Evolutionary conservation across 2,888 invertebrate genomes (phyloP).

Genomic region (Tenodera sinensis): DNA sequence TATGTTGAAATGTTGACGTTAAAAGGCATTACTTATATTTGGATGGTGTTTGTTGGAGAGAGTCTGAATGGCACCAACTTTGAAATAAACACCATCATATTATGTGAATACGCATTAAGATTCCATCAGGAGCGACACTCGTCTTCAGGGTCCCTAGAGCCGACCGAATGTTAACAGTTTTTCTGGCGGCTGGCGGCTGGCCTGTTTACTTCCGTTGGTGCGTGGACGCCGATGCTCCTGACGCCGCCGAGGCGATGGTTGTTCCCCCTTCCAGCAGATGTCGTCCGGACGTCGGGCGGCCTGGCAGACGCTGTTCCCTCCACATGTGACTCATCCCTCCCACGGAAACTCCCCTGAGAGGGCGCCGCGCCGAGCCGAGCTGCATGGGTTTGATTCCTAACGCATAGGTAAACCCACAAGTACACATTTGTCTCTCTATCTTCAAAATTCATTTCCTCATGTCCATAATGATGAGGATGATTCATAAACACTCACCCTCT

Average conservation of each 20-base stretch:
- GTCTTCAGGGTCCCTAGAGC: not conserved
- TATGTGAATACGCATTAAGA: not conserved
- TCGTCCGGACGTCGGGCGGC: constrained; percentile 11
- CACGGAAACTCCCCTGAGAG: not conserved
- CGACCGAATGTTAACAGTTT: not conserved
- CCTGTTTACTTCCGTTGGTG: not conserved
- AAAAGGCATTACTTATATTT: not conserved
- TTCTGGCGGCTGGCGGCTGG: not conserved
- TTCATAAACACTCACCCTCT: too few species aligned
- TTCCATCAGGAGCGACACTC: not conserved
- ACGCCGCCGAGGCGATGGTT: not conserved
- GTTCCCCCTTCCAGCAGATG: not conserved
- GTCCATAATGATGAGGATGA: too few species aligned
- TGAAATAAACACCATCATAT: not conserved
- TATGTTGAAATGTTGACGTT: not conserved
- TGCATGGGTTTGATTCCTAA: not conserved
- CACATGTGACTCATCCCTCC: not conserved
- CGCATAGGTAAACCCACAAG: not conserved
- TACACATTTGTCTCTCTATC: too few species aligned
- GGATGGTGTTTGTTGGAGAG: not conserved
- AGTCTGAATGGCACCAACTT: not conserved
- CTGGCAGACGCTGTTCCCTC: not conserved
- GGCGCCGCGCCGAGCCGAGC: too few species aligned
- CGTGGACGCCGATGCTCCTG: not conserved
- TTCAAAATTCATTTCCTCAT: too few species aligned